Evolutionary conservation across 35 echinoderm and acorn worm genomes (phyloP), one percentile per base, ranked within the genome.

Genomic region (Antedon bifida): DNA sequence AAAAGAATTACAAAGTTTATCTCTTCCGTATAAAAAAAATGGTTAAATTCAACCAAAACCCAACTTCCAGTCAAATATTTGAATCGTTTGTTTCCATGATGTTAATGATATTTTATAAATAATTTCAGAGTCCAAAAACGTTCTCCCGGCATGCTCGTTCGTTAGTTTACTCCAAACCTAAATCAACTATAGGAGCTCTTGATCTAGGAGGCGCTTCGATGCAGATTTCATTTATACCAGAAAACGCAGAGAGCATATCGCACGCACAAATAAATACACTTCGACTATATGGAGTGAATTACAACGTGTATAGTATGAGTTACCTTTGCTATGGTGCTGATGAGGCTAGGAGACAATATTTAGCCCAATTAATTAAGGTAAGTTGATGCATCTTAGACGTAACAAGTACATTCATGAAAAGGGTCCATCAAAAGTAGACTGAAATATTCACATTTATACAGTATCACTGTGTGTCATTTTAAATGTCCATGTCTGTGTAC

Each of bases 211-310:
- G 76, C 34, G 76, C 76, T 34, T 78, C 76, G 1, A 32, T 78
- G 34, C 76, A 78, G 34, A 78, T 78, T 17, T 78, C 76, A 32
- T 78, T 78, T 35, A 78, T 78, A 78, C 76, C 76, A 10, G 3
- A 30, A 30, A 3, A 78, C 3, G 31, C 34, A 34, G 31, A 32
- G 32, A n/a, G 26, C 10, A 35, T 78, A 11, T 11, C 76, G 3
- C 76, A 32, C 12, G 7, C 5, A 31, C 31, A 11, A 31, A 2
- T 35, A 32, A 78, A 34, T 7, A 32, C 31, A 35, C 51, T 64
- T 64, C 31, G 31, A 4, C 12, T 78, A 35, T 78, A 78, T 78
- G 76, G 76, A 34, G 76, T 34, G 11, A 78, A 78, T 35, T 78
- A 78, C 26, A 35, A 34, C 30, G 76, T 78, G 1, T 78, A 78